Evolutionary conservation across 2,113 vertebrate species (phyloP).

Genomic region (Aspiorhynchus laticeps): DNA sequence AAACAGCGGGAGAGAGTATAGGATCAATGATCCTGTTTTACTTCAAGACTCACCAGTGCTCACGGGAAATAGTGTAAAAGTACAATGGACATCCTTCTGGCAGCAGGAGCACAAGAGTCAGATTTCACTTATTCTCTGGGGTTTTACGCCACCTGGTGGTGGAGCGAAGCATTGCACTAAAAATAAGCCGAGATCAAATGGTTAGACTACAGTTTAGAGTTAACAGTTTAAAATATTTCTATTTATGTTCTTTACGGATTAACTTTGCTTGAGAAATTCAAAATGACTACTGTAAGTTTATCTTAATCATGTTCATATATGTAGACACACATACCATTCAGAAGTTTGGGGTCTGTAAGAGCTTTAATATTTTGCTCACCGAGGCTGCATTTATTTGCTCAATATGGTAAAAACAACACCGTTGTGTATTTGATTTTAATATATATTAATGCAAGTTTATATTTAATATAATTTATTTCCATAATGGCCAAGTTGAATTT

Average conservation of each 20-base stretch:
- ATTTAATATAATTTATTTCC: background rate
- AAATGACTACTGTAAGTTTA: background rate
- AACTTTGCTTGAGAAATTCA: background rate
- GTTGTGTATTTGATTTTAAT: background rate
- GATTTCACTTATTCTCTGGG: background rate
- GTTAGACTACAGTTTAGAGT: background rate
- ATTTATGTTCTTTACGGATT: background rate
- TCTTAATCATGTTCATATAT: background rate
- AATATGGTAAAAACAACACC: background rate
- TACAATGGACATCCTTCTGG: background rate
- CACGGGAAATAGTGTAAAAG: background rate
- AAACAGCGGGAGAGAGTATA: background rate
- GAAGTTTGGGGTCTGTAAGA: background rate
- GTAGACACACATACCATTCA: background rate
- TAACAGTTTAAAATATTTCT: background rate
- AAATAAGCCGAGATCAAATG: background rate
- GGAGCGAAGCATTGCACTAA: background rate
- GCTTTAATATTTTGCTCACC: background rate
- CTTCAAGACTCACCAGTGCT: background rate
- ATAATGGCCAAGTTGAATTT: background rate
- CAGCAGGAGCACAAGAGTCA: background rate
- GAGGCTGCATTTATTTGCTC: background rate
- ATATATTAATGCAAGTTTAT: background rate
- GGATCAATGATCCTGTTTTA: background rate
- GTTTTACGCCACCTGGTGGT: constrained; percentile 1